Evolutionary conservation across 1,140 invertebrate species (phyloP).

Genomic region (Bombus difficillimus): DNA sequence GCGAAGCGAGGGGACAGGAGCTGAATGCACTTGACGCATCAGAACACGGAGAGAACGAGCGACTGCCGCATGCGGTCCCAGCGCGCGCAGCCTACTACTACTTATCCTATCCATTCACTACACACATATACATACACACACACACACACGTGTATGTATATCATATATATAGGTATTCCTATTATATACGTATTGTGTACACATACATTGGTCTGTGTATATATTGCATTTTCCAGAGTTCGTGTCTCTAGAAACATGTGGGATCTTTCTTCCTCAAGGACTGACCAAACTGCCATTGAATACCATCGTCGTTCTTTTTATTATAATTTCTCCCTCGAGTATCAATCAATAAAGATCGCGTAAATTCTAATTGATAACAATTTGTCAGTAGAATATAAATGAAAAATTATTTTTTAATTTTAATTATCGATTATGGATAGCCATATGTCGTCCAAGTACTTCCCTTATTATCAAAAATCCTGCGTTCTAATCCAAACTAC

Average conservation of each 20-base stretch:
- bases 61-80: constrained; percentile 77
- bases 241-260: background rate
- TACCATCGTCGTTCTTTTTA: background rate
- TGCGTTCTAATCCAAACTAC: too few relatives aligned
- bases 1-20: constrained; percentile 40
- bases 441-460: too few relatives aligned
- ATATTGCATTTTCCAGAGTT: background rate
- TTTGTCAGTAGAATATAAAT: background rate
- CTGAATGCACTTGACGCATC: constrained; percentile 77
- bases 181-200: constrained; percentile 22
- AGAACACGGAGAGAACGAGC: constrained; percentile 69
- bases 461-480: too few relatives aligned
- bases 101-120: constrained; percentile 53
- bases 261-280: background rate
- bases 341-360: too few relatives aligned
- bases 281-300: background rate
- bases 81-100: constrained; percentile 73
- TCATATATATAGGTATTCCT: background rate
- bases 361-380: background rate
- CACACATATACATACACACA: background rate
- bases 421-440: background rate
- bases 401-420: background rate
- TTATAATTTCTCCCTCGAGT: too few relatives aligned
- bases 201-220: background rate
- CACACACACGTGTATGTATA: too few relatives aligned